Conservation (phyloP, 2,888 invertebrate species). For the Theodoxus fluviatilis region DNA sequence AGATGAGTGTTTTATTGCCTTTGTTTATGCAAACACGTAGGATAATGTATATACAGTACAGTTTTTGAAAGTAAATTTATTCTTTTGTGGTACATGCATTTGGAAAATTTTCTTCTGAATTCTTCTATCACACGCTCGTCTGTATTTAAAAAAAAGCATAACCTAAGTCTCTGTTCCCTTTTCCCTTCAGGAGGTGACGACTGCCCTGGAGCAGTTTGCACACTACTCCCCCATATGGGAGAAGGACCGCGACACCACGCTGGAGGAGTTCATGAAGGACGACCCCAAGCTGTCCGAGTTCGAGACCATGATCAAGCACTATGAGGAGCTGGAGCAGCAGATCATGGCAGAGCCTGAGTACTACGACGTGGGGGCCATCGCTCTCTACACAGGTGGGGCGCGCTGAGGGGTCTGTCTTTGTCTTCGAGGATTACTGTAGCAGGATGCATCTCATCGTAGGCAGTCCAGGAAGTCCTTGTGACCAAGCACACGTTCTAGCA, state of each 20-base stretch:
- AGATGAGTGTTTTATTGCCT: no score
- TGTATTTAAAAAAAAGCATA: no score
- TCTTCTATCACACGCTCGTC: no score
- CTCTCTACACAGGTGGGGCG: slow-evolving; percentile 64
- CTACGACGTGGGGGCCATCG: slow-evolving; percentile 64
- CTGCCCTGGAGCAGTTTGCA: slow-evolving; percentile 84
- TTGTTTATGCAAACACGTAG: no score
- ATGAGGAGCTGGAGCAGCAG: slow-evolving; percentile 62
- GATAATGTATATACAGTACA: no score
- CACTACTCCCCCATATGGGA: slow-evolving; percentile 75
- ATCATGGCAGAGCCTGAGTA: slow-evolving; percentile 62
- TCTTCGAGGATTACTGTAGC: no score
- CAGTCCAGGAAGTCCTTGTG: no score
- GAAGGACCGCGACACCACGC: slow-evolving; percentile 61
- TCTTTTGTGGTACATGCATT: no score
- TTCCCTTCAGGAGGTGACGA: slow-evolving; percentile 75
- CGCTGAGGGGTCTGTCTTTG: no score
- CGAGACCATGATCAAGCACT: slow-evolving; percentile 66
- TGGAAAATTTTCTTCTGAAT: neutral
- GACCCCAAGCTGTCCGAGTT: slow-evolving; percentile 67
- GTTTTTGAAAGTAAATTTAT: no score
- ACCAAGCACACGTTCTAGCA: no score
- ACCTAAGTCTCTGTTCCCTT: neutral
- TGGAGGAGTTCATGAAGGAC: slow-evolving; percentile 64
- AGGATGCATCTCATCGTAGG: no score